phyloP scores from a whole-genome alignment of 2,113 vertebrate species.

The Aplodontia rufa region DNA sequence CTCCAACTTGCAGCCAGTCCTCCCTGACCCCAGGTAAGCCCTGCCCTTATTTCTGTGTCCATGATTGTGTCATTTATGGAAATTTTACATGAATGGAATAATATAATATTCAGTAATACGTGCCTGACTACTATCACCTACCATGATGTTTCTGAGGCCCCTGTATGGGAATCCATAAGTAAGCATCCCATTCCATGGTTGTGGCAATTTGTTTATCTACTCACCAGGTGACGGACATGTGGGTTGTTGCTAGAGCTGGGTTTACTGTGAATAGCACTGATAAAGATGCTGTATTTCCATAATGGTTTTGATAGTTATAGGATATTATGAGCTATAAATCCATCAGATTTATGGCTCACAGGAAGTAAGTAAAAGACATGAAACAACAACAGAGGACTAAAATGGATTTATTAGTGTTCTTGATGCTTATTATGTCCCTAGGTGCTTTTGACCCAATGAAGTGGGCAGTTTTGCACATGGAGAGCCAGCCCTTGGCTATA shows the following conservation, averaged over 20 bases:
- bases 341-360: neutral
- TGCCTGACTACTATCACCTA: neutral
- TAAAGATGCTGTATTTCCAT: no score
- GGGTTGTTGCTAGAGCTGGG: neutral
- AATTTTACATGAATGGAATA: neutral
- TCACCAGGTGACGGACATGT: neutral
- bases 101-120: neutral
- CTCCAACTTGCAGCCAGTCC: neutral
- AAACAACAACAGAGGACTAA: neutral
- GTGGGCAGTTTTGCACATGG: neutral
- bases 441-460: neutral
- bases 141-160: neutral
- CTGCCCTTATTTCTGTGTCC: neutral
- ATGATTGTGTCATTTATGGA: neutral
- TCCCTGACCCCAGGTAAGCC: neutral
- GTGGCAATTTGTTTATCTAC: neutral
- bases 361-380: neutral
- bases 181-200: neutral
- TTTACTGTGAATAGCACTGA: neutral
- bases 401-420: neutral
- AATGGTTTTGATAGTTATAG: no score
- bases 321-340: neutral
- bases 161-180: neutral
- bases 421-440: neutral
- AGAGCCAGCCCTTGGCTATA: neutral